A percentile compares a stretch with the other conserved stretches of the same genome.
Evolutionary conservation across 2,113 vertebrate species (phyloP).

Genomic region (Chitala chitala): DNA sequence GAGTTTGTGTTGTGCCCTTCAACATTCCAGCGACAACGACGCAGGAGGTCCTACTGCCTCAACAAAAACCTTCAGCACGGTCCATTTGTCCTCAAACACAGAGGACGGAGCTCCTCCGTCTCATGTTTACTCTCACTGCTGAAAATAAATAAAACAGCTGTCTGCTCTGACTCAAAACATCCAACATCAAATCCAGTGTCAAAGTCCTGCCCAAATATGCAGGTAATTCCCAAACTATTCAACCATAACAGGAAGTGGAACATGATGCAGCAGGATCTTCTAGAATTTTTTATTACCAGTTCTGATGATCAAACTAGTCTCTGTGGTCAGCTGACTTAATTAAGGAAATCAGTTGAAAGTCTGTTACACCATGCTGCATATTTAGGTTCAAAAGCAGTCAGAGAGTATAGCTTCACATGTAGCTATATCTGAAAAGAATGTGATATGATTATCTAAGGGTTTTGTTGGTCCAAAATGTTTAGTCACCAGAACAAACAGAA

Average conservation of each 20-base stretch:
- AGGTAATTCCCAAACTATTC: constrained; percentile 8
- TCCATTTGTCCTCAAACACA: too few species aligned
- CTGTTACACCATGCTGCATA: too few species aligned
- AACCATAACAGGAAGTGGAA: background rate
- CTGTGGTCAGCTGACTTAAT: too few species aligned
- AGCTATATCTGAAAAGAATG: background rate
- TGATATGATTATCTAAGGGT: background rate
- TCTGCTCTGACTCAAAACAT: background rate
- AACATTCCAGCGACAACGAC: too few species aligned
- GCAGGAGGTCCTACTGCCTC: too few species aligned
- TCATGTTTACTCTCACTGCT: too few species aligned
- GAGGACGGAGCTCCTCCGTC: too few species aligned
- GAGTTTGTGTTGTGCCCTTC: too few species aligned
- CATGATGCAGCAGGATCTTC: background rate
- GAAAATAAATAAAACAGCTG: background rate
- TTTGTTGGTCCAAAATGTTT: background rate
- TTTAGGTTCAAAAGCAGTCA: background rate
- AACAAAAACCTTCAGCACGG: too few species aligned
- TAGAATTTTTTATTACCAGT: background rate
- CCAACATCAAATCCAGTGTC: background rate
- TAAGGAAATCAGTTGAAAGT: too few species aligned
- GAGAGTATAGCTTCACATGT: too few species aligned
- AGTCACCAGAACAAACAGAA: constrained; percentile 6
- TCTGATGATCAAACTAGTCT: too few species aligned
- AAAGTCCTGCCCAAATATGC: background rate